Percentiles rank a stretch among this genome's conserved stretches.
Evolutionary conservation across 2,888 invertebrate genomes (phyloP).

Genomic region (Apantesis nais): DNA sequence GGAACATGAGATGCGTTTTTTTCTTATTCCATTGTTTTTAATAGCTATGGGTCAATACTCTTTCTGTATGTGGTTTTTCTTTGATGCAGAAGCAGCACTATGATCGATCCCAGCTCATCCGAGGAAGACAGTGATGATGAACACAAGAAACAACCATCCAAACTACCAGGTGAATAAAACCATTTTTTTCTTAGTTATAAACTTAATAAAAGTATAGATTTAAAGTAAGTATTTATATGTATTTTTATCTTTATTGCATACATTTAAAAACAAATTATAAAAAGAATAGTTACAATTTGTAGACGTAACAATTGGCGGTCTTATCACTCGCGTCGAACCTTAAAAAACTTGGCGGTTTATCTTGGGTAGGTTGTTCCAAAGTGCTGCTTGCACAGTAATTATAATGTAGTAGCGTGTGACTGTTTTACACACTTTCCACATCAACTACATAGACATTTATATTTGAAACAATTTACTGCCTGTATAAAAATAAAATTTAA

Average conservation of each 20-base stretch:
- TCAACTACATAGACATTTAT: neutral
- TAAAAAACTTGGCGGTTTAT: no score
- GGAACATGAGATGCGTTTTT: no score
- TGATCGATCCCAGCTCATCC: conserved; percentile 98
- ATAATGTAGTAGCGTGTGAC: neutral
- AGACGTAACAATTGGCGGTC: no score
- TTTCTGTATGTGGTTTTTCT: conserved; percentile 4
- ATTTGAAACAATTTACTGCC: neutral
- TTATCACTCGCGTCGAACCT: no score
- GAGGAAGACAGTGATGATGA: conserved; percentile 98
- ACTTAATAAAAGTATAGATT: neutral
- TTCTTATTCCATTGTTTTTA: no score
- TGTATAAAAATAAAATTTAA: no score
- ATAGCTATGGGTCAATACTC: neutral
- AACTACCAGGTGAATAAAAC: conserved; percentile 67
- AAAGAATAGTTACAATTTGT: no score
- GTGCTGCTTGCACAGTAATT: no score
- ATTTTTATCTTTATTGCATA: no score
- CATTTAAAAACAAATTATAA: no score
- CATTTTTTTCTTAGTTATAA: neutral
- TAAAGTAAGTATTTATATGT: no score
- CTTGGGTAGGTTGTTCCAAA: no score
- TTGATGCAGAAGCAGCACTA: conserved; percentile 68
- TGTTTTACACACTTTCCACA: neutral
- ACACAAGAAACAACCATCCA: conserved; percentile 86